Evolutionary conservation across 2,888 invertebrate genomes (phyloP).

Genomic region (Lucinisca nassula): DNA sequence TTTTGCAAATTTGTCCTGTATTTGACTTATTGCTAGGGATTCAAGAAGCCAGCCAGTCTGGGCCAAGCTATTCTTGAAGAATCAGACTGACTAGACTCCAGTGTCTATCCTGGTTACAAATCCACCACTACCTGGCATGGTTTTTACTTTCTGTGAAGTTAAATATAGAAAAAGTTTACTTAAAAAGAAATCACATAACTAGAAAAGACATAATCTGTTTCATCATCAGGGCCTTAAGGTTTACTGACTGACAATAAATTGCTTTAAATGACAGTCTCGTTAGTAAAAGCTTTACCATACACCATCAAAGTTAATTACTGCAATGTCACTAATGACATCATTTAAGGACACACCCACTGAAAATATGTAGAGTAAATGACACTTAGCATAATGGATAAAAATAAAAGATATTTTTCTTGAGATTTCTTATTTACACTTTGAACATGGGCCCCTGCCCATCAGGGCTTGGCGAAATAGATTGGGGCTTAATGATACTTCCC

Average conservation of each 20-base stretch:
- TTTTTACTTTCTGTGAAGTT: too few species aligned
- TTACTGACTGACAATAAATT: background rate
- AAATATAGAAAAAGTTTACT: background rate
- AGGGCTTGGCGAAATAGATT: background rate
- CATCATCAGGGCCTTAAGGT: background rate
- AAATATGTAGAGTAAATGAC: background rate
- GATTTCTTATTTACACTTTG: too few species aligned
- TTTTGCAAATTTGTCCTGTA: too few species aligned
- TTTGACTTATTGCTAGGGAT: too few species aligned
- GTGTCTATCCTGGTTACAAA: too few species aligned
- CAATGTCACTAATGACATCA: background rate
- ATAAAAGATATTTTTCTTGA: too few species aligned
- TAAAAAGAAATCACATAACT: background rate
- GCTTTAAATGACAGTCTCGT: background rate
- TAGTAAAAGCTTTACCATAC: background rate
- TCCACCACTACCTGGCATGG: too few species aligned
- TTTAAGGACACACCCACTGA: background rate
- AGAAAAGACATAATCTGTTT: background rate
- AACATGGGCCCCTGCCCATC: too few species aligned
- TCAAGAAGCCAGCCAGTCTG: too few species aligned
- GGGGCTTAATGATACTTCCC: background rate
- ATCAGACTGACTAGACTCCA: too few species aligned
- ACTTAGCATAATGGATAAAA: background rate
- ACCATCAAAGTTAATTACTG: background rate
- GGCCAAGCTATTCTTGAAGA: too few species aligned